A percentile compares a stretch with the other conserved stretches of the same genome.
Conservation (phyloP, 2,888 invertebrate genomes). For the Stegana nigrithorax region DNA sequence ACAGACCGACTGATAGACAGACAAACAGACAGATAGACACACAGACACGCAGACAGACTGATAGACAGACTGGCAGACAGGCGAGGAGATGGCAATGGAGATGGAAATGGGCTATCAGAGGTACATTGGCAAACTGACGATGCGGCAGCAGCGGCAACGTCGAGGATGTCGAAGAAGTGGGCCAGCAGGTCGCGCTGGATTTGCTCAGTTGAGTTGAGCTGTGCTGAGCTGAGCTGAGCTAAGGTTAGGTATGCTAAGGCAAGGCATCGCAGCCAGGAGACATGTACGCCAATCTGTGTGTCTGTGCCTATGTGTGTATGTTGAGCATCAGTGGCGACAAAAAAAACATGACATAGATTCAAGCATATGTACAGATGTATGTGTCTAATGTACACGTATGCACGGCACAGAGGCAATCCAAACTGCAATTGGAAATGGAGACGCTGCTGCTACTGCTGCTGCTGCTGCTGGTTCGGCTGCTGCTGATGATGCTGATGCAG, state of each 20-base stretch:
- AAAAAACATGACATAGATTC: not conserved
- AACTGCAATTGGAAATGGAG: no score
- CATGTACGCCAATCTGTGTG: not conserved
- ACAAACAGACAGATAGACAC: not conserved
- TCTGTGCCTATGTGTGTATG: no score
- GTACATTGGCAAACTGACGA: no score
- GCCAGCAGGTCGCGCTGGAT: slow-evolving; percentile 3
- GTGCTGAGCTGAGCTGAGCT: not conserved
- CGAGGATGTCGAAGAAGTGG: not conserved
- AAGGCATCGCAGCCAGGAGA: no score
- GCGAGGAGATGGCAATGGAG: no score
- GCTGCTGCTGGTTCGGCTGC: not conserved
- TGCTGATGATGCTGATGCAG: not conserved
- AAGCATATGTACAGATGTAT: not conserved
- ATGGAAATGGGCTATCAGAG: no score
- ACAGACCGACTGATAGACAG: not conserved
- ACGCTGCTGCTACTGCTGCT: not conserved
- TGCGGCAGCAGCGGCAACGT: not conserved
- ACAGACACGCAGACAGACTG: not conserved
- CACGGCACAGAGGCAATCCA: no score
- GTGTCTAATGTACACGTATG: no score
- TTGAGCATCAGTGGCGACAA: no score
- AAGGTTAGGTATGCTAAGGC: no score
- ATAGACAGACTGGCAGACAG: not conserved
- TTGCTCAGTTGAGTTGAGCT: not conserved